These are phyloP conservation scores for Clistopyga incitator DNA, from an alignment of 2,888 invertebrate species.

Conservation along the genomic window DNA sequence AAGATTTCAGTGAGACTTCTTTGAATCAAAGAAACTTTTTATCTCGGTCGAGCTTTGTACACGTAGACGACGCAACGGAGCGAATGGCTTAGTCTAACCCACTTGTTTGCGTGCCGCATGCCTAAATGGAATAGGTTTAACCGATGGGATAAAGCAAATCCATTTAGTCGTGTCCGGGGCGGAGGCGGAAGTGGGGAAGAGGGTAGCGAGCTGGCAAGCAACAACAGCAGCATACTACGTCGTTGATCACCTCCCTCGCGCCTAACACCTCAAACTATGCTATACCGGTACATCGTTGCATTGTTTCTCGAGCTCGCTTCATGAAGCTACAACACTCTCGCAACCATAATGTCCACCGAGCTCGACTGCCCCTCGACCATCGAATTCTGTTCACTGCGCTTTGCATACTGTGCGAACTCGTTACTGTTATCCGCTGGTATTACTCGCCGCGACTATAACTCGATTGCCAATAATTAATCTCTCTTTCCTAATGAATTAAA, in stretches of 20 bases:
- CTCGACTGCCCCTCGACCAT: constrained; percentile 15
- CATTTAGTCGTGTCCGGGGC: constrained; percentile 46
- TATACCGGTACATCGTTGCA: constrained; percentile 15
- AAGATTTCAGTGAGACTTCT: too few species aligned
- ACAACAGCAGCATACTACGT: constrained; percentile 9
- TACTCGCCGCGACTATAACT: constrained; percentile 36
- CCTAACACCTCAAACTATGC: constrained; percentile 3
- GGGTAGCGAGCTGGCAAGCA: not conserved
- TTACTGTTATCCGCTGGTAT: constrained; percentile 42
- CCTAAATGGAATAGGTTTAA: constrained; percentile 53
- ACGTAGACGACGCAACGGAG: constrained; percentile 2
- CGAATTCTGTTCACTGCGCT: not conserved
- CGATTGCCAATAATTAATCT: constrained; percentile 58
- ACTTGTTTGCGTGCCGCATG: constrained; percentile 48
- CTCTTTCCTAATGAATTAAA: constrained; percentile 30
- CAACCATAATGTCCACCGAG: constrained; percentile 22
- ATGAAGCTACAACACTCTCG: constrained; percentile 15
- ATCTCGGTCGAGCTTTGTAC: not conserved
- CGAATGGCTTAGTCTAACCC: constrained; percentile 17
- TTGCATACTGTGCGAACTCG: constrained; percentile 25
- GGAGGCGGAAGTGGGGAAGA: not conserved
- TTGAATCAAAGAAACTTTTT: too few species aligned
- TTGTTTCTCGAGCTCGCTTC: constrained; percentile 21
- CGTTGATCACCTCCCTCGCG: constrained; percentile 16
- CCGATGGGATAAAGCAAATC: constrained; percentile 56